These are phyloP conservation scores for Garra rufa DNA, from an alignment of 2,113 vertebrate genomes.

Conservation along the genomic window DNA sequence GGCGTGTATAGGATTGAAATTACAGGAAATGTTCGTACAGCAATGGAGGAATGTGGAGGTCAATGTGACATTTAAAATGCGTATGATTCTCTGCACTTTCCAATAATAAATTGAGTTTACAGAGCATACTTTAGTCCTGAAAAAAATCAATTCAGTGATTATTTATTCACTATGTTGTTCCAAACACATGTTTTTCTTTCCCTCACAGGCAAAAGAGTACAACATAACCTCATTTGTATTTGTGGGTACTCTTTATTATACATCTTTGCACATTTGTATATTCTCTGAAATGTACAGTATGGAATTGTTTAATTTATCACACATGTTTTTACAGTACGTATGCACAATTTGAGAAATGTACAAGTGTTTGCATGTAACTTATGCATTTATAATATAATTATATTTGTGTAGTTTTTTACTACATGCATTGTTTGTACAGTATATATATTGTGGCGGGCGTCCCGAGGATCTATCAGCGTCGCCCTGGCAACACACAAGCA, in stretches of 20 bases:
- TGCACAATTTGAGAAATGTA: neutral
- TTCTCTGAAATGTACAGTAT: too few relatives aligned
- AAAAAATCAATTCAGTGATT: neutral
- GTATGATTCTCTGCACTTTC: neutral
- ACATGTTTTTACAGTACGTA: neutral
- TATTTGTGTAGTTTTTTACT: too few relatives aligned
- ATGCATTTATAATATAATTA: too few relatives aligned
- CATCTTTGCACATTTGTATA: too few relatives aligned
- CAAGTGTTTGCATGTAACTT: neutral
- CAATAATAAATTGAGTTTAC: neutral
- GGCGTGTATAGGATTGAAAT: conserved; percentile 13
- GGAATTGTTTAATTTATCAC: neutral
- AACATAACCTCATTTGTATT: too few relatives aligned
- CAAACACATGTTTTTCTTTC: neutral
- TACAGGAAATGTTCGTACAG: conserved; percentile 49
- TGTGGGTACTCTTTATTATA: too few relatives aligned
- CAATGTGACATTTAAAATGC: neutral
- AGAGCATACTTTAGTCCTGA: neutral
- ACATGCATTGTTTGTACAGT: too few relatives aligned
- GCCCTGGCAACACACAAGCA: too few relatives aligned
- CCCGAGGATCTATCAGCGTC: too few relatives aligned
- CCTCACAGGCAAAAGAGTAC: too few relatives aligned
- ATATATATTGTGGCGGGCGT: too few relatives aligned
- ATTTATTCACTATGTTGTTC: neutral
- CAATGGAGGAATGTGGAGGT: conserved; percentile 1